These are phyloP conservation scores for Amphilophus citrinellus DNA, from an alignment of 2,113 vertebrate species.

Conservation along the genomic window DNA sequence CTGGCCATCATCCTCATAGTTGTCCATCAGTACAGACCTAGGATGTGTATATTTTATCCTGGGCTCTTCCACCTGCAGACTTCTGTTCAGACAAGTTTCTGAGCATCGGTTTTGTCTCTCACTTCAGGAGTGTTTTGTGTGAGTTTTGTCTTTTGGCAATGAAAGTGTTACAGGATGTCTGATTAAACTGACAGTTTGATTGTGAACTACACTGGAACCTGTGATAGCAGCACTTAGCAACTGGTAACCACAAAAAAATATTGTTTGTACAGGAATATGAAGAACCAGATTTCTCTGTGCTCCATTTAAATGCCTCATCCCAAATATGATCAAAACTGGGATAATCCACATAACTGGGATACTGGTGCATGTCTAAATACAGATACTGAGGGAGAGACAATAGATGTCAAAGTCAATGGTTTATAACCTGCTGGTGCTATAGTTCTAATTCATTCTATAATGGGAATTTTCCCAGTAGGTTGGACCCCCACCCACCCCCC, in stretches of 20 bases:
- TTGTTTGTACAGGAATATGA: background rate
- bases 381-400: background rate
- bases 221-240: background rate
- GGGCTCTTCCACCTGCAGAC: background rate
- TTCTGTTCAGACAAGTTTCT: background rate
- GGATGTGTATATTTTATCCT: background rate
- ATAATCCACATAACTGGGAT: background rate
- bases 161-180: background rate
- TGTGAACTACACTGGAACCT: background rate
- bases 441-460: background rate
- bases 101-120: background rate
- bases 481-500: rapidly evolving
- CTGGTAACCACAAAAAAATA: background rate
- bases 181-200: background rate
- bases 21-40: background rate
- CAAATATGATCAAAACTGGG: background rate
- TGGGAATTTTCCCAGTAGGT: background rate
- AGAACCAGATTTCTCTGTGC: background rate
- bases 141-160: background rate
- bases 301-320: background rate
- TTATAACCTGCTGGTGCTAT: background rate
- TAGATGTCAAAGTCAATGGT: background rate
- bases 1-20: background rate
- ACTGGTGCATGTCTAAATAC: background rate
- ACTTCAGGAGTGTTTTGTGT: background rate